A percentile compares a stretch with the other conserved stretches of the same genome.
These are phyloP conservation scores for Eidolon helvum DNA, from an alignment of 2,113 vertebrate species.

Conservation along the genomic window DNA sequence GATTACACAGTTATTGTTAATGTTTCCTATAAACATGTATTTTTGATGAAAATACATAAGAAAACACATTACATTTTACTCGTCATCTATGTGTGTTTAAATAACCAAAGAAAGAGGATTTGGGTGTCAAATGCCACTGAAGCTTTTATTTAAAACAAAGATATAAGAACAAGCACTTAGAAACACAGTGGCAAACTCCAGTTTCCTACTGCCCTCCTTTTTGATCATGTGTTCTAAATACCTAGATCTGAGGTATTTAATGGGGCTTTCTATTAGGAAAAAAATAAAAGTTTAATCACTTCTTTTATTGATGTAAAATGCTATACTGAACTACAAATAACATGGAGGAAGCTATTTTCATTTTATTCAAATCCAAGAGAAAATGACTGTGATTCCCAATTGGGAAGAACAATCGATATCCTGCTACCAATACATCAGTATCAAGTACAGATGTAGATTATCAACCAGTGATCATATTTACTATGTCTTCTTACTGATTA, in stretches of 20 bases:
- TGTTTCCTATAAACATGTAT: neutral
- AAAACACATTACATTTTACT: neutral
- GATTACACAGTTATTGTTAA: conserved; percentile 1
- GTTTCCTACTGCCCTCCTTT: neutral
- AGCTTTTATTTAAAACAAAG: neutral
- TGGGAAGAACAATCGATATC: neutral
- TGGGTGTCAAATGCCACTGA: neutral
- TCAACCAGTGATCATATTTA: neutral
- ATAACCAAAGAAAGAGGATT: conserved; percentile 18
- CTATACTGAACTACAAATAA: neutral
- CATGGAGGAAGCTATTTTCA: neutral
- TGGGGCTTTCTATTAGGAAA: neutral
- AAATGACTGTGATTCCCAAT: neutral
- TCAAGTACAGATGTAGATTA: neutral
- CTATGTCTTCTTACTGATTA: neutral
- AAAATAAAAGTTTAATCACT: neutral
- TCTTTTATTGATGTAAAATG: neutral
- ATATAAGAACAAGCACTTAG: neutral
- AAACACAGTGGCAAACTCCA: neutral
- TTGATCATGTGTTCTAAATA: neutral
- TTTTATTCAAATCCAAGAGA: conserved; percentile 13
- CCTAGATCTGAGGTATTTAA: conserved; percentile 22
- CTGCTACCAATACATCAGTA: neutral
- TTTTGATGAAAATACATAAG: neutral
- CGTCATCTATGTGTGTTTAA: neutral